Percentiles rank a stretch among this genome's conserved stretches.
Conservation (phyloP, 2,797 vertebrate species). For the Falco novaeseelandiae region DNA sequence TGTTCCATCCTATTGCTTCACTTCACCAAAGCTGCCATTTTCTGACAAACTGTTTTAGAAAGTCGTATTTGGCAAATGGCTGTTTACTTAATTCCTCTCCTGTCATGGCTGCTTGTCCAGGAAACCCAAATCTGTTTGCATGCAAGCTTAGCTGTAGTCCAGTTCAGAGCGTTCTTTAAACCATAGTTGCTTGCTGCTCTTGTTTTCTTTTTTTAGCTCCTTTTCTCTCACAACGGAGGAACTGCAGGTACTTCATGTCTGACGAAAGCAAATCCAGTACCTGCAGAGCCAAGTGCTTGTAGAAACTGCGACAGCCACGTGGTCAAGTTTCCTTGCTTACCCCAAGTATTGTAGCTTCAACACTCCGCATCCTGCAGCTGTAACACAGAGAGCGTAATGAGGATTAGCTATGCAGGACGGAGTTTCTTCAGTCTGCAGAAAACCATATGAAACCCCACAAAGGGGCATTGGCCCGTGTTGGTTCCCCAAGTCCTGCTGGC, state of each 20-base stretch:
- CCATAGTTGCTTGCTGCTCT: not conserved
- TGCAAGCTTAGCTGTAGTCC: not conserved
- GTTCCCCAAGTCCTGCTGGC: not conserved
- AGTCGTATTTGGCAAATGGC: slow-evolving; percentile 11
- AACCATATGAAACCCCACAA: not conserved
- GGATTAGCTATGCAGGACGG: not conserved
- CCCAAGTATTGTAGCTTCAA: not conserved
- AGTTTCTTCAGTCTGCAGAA: not conserved
- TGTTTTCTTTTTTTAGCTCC: not conserved
- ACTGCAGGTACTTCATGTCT: not conserved
- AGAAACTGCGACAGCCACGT: accelerated
- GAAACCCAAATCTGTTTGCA: not conserved
- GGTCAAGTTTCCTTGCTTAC: not conserved
- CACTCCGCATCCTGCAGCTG: accelerated
- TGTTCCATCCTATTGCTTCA: not conserved
- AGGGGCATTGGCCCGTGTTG: not conserved
- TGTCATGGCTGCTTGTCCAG: not conserved
- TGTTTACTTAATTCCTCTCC: slow-evolving; percentile 13
- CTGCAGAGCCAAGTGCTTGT: not conserved
- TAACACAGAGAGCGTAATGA: accelerated
- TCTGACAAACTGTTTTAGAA: not conserved
- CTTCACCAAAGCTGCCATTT: not conserved
- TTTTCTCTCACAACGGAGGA: not conserved
- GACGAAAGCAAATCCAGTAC: not conserved
- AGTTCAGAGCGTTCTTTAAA: not conserved